Percentiles rank a stretch among this genome's conserved stretches.
These are phyloP conservation scores for Cecropterus lyciades DNA, from an alignment of 1,140 invertebrate species.

Conservation along the genomic window DNA sequence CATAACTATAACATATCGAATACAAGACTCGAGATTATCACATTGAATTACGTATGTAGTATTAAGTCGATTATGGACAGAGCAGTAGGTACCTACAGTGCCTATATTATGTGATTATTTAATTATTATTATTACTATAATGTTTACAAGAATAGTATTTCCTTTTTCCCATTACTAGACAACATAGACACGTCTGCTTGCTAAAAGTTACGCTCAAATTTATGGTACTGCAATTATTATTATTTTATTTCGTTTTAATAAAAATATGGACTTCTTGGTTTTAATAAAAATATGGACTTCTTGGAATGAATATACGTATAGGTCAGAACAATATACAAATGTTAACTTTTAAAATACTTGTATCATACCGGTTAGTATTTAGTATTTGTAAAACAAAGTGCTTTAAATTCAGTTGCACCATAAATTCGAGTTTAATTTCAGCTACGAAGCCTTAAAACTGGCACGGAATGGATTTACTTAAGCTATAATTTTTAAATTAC, in stretches of 20 bases:
- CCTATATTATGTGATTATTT: not conserved
- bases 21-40: conserved; percentile 26
- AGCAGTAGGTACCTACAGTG: too few relatives aligned
- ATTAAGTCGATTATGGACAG: conserved; percentile 38
- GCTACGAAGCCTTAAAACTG: not conserved
- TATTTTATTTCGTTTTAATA: not conserved
- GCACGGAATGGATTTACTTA: conserved; percentile 4
- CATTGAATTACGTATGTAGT: conserved; percentile 42
- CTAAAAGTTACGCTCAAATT: not conserved
- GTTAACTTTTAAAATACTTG: too few relatives aligned
- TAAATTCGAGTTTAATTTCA: conserved; percentile 1
- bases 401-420: not conserved
- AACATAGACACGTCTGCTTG: not conserved
- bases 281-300: too few relatives aligned
- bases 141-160: conserved; percentile 1
- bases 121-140: not conserved
- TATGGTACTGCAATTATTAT: not conserved
- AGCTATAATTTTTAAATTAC: not conserved
- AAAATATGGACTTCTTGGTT: too few relatives aligned
- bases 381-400: too few relatives aligned
- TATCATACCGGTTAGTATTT: too few relatives aligned
- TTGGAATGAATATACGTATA: too few relatives aligned
- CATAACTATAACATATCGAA: not conserved
- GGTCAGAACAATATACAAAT: too few relatives aligned
- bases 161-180: not conserved